Conservation (phyloP, 2,797 vertebrate species). For the Pelobates cultripes region DNA sequence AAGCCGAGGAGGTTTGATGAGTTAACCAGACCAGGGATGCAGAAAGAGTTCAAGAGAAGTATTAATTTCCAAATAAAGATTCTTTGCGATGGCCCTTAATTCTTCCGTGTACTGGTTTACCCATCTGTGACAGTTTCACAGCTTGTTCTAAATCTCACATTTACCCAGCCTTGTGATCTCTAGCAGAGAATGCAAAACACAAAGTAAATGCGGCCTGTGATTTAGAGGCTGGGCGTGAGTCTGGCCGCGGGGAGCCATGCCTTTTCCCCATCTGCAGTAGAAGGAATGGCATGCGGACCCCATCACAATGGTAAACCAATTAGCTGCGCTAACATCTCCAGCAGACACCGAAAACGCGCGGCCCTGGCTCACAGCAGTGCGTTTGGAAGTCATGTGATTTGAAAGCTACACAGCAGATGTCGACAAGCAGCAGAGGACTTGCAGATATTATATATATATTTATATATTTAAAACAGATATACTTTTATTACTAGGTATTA, state of each 20-base stretch:
- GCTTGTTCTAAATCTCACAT: constrained; percentile 4
- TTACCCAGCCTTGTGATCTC: constrained; percentile 7
- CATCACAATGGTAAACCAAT: constrained; percentile 37
- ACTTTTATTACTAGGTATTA: no score
- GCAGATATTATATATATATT: no score
- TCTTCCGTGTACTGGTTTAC: background rate
- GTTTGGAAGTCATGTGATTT: background rate
- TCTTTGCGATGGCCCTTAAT: background rate
- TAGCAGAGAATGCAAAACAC: constrained; percentile 5
- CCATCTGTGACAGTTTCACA: background rate
- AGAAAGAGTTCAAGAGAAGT: background rate
- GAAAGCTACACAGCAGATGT: constrained; percentile 35
- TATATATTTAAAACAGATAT: no score
- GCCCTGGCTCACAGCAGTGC: background rate
- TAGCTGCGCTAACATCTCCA: constrained; percentile 1
- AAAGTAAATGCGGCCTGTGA: constrained; percentile 1
- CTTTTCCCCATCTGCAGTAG: constrained; percentile 2
- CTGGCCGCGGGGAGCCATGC: constrained; percentile 1
- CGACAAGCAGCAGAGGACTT: background rate
- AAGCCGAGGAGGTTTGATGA: constrained; percentile 48
- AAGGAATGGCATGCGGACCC: background rate
- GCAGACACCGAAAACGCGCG: constrained; percentile 2
- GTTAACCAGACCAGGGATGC: constrained; percentile 62
- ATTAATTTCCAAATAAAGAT: background rate
- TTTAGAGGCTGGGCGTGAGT: background rate